Evolutionary conservation across 2,888 invertebrate species (phyloP), one percentile per base, ranked within the genome.

Genomic region (Acleris literana): DNA sequence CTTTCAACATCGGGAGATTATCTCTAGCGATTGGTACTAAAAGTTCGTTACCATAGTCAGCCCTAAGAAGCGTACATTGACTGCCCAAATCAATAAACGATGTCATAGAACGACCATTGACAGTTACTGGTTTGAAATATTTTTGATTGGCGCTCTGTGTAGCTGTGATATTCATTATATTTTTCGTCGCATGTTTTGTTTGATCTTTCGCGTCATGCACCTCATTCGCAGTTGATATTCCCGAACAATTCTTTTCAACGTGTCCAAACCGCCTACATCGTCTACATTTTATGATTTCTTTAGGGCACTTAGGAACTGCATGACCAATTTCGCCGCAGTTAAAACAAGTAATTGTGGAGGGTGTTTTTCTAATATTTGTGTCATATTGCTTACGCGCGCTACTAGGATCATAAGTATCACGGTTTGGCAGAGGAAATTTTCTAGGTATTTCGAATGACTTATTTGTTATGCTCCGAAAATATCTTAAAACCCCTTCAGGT

Each of bases 401-500:
- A 16, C 43, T 13, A 46, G 46, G 20, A 44, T 51, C 62, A n/a
- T 68, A 65, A 29, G 17, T n/a, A 16, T 52, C 25, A 16, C 16
- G 25, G n/a, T 29, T 52, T 9, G 25, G 25, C 6, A 6, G 25
- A 25, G 6, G 25, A 25, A 25, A 25, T 25, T 25, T 25, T 25
- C 25, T 25, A 25, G 25, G 25, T 25, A 25, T 25, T 25, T 25
- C 25, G 6, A 25, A 25, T 25, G 25, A 25, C 25, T 25, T 25
- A 25, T 25, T 25, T 25, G 25, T 5, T 25, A 25, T 25, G 6
- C 6, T 25, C 25, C 52, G 52, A 25, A 73, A 48, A 61, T 64
- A 73, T 9, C 65, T 69, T 22, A 74, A 25, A 18, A 74, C 56
- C 57, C 71, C 69, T 5, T 72, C 72, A 11, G 71, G 65, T 22